phyloP scores from a whole-genome alignment of 2,797 vertebrate species.

The Hafferia zeledoni region DNA sequence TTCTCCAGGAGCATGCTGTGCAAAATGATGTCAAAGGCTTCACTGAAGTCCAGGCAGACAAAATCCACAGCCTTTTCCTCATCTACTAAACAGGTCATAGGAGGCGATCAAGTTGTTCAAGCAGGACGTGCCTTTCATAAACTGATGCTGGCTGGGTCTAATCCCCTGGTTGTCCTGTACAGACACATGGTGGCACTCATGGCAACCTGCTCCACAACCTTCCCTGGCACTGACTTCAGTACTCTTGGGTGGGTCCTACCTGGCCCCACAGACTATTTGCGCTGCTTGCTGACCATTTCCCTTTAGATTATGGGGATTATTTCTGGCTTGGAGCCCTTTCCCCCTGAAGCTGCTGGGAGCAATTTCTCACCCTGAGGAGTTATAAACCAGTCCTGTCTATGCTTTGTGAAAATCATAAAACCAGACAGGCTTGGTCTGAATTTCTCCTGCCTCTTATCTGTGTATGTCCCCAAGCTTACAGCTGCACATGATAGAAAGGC shows the following conservation, averaged over 20 bases:
- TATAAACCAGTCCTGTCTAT: background rate
- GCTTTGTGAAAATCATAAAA: background rate
- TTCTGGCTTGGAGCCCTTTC: background rate
- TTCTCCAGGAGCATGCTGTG: background rate
- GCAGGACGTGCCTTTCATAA: background rate
- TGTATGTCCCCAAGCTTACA: accelerated
- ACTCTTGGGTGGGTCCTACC: background rate
- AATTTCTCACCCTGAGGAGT: background rate
- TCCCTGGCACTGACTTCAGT: background rate
- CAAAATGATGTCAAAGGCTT: background rate
- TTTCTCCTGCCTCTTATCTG: background rate
- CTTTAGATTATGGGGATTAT: background rate
- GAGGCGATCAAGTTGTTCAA: background rate
- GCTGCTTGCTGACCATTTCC: background rate
- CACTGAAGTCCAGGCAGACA: background rate
- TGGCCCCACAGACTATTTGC: background rate
- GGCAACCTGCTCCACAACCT: background rate
- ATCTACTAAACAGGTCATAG: background rate
- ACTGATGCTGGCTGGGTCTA: background rate
- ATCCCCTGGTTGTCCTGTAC: background rate
- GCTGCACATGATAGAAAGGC: background rate
- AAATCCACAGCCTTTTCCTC: background rate
- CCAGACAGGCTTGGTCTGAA: background rate
- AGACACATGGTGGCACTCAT: background rate
- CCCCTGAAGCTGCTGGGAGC: background rate